Evolutionary conservation across 1,140 invertebrate species (phyloP).

Genomic region (Plodia interpunctella): DNA sequence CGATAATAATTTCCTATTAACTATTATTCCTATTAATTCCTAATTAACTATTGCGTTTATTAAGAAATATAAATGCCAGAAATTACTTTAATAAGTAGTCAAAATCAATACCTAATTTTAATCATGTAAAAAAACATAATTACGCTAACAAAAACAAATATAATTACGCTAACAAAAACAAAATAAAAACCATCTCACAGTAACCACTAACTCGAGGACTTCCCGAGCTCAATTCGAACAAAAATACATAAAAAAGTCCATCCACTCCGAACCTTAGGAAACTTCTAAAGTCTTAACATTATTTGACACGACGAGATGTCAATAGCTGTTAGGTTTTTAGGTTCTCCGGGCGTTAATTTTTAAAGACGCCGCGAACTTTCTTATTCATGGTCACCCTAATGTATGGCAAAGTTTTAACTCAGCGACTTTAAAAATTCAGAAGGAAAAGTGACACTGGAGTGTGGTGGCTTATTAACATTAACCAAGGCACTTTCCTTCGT

Average conservation of each 20-base stretch:
- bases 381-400: constrained; percentile 26
- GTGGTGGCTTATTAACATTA: constrained; percentile 46
- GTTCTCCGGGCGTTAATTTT: constrained; percentile 6
- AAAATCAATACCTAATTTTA: not conserved
- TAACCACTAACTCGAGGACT: not conserved
- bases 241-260: constrained; percentile 2
- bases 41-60: too few relatives aligned
- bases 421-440: constrained; percentile 52
- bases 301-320: constrained; percentile 4
- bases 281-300: too few relatives aligned
- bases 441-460: constrained; percentile 41
- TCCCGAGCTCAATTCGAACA: not conserved
- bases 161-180: not conserved
- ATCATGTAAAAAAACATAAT: not conserved
- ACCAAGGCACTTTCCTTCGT: constrained; percentile 39
- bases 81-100: not conserved
- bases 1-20: too few relatives aligned
- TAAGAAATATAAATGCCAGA: too few relatives aligned
- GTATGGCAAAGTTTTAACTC: constrained; percentile 39
- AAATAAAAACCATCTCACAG: not conserved
- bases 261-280: not conserved
- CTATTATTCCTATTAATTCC: too few relatives aligned
- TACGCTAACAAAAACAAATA: not conserved
- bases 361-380: constrained; percentile 3
- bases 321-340: constrained; percentile 7